phyloP scores from a whole-genome alignment of 2,797 vertebrate species.

The Arctocebus calabarensis region DNA sequence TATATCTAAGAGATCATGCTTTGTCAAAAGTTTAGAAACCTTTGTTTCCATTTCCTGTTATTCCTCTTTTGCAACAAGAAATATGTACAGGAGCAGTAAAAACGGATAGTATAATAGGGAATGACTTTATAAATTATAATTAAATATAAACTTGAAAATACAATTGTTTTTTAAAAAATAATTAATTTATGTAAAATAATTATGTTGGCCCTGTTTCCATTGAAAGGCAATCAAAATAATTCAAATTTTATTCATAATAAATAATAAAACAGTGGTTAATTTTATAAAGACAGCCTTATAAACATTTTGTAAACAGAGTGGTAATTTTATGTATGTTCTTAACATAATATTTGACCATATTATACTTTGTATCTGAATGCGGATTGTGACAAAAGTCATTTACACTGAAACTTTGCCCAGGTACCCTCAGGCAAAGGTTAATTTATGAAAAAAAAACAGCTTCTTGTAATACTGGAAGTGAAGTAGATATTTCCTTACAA shows the following conservation, averaged over 20 bases:
- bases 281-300: background rate
- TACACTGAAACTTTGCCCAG: background rate
- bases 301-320: background rate
- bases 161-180: background rate
- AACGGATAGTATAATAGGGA: background rate
- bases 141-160: background rate
- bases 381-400: background rate
- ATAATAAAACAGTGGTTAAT: background rate
- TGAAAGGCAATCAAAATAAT: background rate
- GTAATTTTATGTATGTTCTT: background rate
- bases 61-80: slow-evolving; percentile 20
- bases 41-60: slow-evolving; percentile 46
- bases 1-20: slow-evolving; percentile 70
- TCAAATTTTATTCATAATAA: background rate
- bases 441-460: background rate
- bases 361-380: background rate
- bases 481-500: background rate
- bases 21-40: slow-evolving; percentile 62
- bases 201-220: background rate
- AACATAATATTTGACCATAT: background rate
- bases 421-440: background rate
- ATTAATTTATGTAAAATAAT: background rate
- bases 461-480: background rate
- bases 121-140: background rate
- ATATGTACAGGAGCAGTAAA: background rate